Evolutionary conservation across 2,797 vertebrate genomes (phyloP), one percentile per base, ranked within the genome.

Genomic region (Chaetophractus vellerosus): DNA sequence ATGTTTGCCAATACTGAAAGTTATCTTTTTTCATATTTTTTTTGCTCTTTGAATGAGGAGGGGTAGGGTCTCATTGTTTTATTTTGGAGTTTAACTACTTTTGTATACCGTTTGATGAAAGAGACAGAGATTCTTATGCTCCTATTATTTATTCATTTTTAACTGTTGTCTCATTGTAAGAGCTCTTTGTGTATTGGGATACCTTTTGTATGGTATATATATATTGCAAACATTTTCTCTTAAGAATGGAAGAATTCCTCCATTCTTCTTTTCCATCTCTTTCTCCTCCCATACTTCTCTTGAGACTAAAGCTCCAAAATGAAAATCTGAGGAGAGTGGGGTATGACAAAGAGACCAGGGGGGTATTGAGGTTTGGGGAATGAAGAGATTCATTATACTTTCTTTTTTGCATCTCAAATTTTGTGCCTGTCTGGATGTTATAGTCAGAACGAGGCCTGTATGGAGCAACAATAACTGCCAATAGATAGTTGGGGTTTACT

Each of bases 51-150:
- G 80, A 72, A 61, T 26, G 0, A 15, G 15, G 38, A 69, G 15
- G 38, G 19, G 26, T 38, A 14, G 5, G 88, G 48, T 72, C 64
- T 88, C 16, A 38, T n/a, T 86, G 78, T 86, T 85, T 19, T 14
- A 88, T 84, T 84, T 94, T 19, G 41, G 26, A 69, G 57, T 69
- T 93, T 84, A 80, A 68, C 45, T 80, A 55, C 19, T 81, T 89
- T 81, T 48, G 5, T 55, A 71, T 28, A 33, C 24, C 24, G 72
- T 66, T 68, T 88, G 31, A 23, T 88, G 80, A 45, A 72, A 26
- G n/a, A 52, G 31, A 38, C 59, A 83, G 19, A 15, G 71, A 74
- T 38, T 84, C 31, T 90, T 90, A 48, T 18, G 21, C 57, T 48
- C 24, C 6, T 81, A 63, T 36, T 41, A 81, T 45, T 63, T 94